Conservation (phyloP, 2,888 invertebrate species). For the Microchrysa polita region DNA sequence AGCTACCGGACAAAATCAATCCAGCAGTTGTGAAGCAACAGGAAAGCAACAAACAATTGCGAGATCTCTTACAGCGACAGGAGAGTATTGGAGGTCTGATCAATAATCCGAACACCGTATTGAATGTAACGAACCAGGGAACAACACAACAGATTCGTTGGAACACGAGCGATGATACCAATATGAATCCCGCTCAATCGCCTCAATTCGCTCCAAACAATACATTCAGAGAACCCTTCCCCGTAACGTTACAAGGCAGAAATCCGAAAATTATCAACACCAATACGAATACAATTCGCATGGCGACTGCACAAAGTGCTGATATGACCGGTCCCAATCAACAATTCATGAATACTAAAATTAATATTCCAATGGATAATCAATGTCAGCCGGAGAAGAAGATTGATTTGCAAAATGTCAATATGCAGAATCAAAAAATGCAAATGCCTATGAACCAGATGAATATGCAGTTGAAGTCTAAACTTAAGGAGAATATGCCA, state of each 20-base stretch:
- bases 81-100: conserved; percentile 64
- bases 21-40: conserved; percentile 36
- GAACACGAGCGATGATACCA: conserved; percentile 15
- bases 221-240: conserved; percentile 48
- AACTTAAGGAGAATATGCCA: conserved; percentile 40
- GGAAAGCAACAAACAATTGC: conserved; percentile 77
- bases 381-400: conserved; percentile 10
- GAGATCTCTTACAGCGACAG: conserved; percentile 83
- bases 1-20: conserved; percentile 41
- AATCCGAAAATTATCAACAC: conserved; percentile 46
- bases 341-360: conserved; percentile 21
- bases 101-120: conserved; percentile 26
- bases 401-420: conserved; percentile 34
- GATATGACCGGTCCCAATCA: neutral
- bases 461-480: conserved; percentile 52
- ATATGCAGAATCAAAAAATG: conserved; percentile 50
- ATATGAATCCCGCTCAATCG: conserved; percentile 21
- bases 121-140: conserved; percentile 12
- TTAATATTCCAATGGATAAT: conserved; percentile 16
- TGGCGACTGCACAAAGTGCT: neutral
- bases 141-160: conserved; percentile 28
- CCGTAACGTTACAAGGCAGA: conserved; percentile 47
- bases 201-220: conserved; percentile 14
- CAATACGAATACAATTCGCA: conserved; percentile 26
- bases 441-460: conserved; percentile 51